These are phyloP conservation scores for Anolis sagrei DNA, from an alignment of 2,113 vertebrate species.

Conservation along the genomic window DNA sequence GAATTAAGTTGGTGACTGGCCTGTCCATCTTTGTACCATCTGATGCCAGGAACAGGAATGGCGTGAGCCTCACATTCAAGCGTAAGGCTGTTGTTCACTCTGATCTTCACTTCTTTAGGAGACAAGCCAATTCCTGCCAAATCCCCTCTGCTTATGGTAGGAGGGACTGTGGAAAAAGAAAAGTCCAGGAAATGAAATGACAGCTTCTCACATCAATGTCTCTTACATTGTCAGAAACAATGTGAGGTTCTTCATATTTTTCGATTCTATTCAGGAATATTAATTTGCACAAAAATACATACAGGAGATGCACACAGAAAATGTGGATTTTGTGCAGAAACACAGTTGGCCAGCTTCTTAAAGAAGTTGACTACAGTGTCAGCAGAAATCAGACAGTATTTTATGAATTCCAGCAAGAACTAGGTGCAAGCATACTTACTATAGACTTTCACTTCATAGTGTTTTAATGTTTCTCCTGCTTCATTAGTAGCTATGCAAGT, in stretches of 20 bases:
- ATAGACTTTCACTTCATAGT: constrained; percentile 93
- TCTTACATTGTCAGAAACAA: not conserved
- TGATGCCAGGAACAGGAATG: constrained; percentile 84
- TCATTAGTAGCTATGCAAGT: constrained; percentile 95
- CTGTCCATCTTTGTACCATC: constrained; percentile 98
- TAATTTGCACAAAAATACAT: no score
- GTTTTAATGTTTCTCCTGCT: constrained; percentile 89
- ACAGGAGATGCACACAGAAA: no score
- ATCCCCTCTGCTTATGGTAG: constrained; percentile 89
- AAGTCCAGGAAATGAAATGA: not conserved
- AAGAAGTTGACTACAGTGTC: no score
- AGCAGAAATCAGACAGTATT: not conserved
- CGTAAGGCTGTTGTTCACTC: constrained; percentile 89
- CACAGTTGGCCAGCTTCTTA: no score
- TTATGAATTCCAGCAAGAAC: not conserved
- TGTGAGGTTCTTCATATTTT: no score
- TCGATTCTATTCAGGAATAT: no score
- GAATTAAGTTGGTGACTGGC: constrained; percentile 73
- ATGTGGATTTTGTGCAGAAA: no score
- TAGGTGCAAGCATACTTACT: constrained; percentile 78
- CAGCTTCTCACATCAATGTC: not conserved
- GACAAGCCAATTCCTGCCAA: constrained; percentile 80
- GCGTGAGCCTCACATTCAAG: constrained; percentile 92
- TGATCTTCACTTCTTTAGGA: constrained; percentile 93
- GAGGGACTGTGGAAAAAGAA: constrained; percentile 84